Evolutionary conservation across 1,140 invertebrate genomes (phyloP), one percentile per base, ranked within the genome.

Genomic region (Macrostomum lignano): DNA sequence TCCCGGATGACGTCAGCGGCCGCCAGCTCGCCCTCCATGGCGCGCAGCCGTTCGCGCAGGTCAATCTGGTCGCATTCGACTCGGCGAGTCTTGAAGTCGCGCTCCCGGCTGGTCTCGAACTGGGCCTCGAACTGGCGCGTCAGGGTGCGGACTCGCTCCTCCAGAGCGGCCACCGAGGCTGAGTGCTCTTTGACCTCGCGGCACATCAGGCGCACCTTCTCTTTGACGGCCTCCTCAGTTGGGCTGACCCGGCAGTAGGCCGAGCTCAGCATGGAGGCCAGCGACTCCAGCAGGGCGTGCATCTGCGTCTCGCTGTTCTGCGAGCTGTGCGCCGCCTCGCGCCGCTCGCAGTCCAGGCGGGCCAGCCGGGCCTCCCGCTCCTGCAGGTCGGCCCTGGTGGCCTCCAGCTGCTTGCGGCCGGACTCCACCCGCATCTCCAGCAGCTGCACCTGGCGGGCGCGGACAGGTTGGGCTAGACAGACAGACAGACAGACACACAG

Each of bases 1-100:
- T 56, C 52, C 22, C 51, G 41, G 10, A 55, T 38, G 2, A 52
- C 46, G 35, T 58, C 55, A 11, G 45, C 47, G 6, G 52, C 46
- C 22, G 46, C 45, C 26, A 53, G 38, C 24, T 58, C 55, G 10
- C 44, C 47, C 31, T 57, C 53, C 19, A 42, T 41, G 25, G 36
- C 41, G 22, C 45, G 42, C 25, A 57, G 38, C 19, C 45, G 38
- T 17, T 42, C 38, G 17, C 47, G 40, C 25, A 52, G 23, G 17
- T 55, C 51, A n/a, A 33, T 7, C 1, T 41, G 30, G 21, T 51
- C 47, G 10, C 35, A 26, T 28, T 57, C 51, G 23, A 42, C 40
- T 14, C 42, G 44, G 32, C 48, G 47, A 2, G 42, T 40, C 10
- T 49, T 37, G 1, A 39, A 30, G 11, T 46, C 42, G 7, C 44